Conservation (phyloP, 2,113 vertebrate genomes). For the Notarius quadriscutis region DNA sequence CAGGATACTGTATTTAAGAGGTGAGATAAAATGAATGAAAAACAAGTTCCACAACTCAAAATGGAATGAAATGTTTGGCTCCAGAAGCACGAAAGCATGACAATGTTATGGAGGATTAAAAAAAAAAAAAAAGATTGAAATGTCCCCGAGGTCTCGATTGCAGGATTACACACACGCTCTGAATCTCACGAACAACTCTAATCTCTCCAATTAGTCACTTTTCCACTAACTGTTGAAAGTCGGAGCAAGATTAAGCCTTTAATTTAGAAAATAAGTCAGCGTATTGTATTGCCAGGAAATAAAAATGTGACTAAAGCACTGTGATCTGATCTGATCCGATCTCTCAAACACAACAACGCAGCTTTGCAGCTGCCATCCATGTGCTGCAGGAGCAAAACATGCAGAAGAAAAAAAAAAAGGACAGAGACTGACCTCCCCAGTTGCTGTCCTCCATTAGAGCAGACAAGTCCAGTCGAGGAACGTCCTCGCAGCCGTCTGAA, state of each 20-base stretch:
- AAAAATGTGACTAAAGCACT: slow-evolving; percentile 2
- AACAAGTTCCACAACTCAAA: not conserved
- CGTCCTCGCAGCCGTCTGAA: slow-evolving; percentile 79
- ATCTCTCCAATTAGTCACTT: not conserved
- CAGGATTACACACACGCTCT: not conserved
- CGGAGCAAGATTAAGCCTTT: no score
- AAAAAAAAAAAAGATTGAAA: slow-evolving; percentile 2
- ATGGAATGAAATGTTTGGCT: not conserved
- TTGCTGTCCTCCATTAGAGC: slow-evolving; percentile 80
- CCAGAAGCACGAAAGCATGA: no score
- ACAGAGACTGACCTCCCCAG: slow-evolving; percentile 85
- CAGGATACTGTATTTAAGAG: not conserved
- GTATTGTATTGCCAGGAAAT: not conserved
- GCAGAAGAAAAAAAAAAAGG: slow-evolving; percentile 21
- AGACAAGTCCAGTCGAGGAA: slow-evolving; percentile 86
- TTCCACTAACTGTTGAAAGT: not conserved
- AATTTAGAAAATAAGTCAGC: not conserved
- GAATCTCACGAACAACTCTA: not conserved
- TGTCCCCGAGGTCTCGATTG: slow-evolving; percentile 11
- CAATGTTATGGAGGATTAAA: no score
- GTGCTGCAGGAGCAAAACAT: slow-evolving; percentile 42
- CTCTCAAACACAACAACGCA: slow-evolving; percentile 24
- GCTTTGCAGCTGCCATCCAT: slow-evolving; percentile 63
- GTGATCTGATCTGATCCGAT: slow-evolving; percentile 25
- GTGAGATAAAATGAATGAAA: not conserved